Evolutionary conservation across 2,888 invertebrate species (phyloP), one percentile per base, ranked within the genome.

Genomic region (Lamellibrachia columna): DNA sequence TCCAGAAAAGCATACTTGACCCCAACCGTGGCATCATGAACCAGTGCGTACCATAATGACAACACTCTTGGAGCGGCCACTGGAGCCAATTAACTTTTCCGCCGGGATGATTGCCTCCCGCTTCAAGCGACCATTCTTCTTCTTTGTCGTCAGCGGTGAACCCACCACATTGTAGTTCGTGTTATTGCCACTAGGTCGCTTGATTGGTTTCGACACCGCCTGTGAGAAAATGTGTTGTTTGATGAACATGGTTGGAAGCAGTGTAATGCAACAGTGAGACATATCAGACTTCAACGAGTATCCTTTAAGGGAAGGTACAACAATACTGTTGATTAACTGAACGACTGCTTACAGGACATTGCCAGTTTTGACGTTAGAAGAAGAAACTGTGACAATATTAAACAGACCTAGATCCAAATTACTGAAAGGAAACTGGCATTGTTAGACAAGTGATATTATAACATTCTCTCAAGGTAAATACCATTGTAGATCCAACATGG

Each of bases 41-140:
- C 40, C n/a, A 3, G 75, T 22, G 92, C 94, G 52, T 91, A 94
- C 94, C 93, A 94, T 92, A 9, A 92, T 53, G 22, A 93, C 93
- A 52, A 93, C 92, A 8, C 93, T 93, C 15, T 91, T 22, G 9
- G 58, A 53, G 52, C 91, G 90, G 3, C 92, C 93, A 6, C 90
- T 52, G 7, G 90, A 22, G 6, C 9, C 53, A n/a, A 93, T 91
- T 58, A 52, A 60, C 53, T 93, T 92, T 11, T 92, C 58, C n/a
- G 75, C 75, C 4, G 90, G 90, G 28, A 92, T 91, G 75, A 92
- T 91, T 2, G 90, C 52, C 11, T 92, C 91, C 7, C 92, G 91
- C 91, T 92, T 92, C 53, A 53, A 90, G 7, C 92, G 60, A 7
- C 58, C 22, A 15, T 75, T 75, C 75, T 75, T 75, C 75, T 75